Evolutionary conservation across 2,797 vertebrate species (phyloP).

Genomic region (Enteromius unitaeniatus): DNA sequence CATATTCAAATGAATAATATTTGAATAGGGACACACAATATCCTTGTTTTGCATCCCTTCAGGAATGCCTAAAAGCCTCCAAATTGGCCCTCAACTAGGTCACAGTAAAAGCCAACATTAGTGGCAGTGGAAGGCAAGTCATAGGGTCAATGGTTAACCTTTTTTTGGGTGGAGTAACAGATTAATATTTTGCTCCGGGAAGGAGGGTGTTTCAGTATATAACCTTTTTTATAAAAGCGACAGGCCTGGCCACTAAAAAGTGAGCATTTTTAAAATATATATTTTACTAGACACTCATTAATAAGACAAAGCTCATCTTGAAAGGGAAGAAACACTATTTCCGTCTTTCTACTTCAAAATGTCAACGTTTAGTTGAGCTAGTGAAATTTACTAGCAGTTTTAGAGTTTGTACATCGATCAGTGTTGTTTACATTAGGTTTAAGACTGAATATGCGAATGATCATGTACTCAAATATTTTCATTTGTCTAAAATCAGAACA

Average conservation of each 20-base stretch:
- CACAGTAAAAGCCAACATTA: background rate
- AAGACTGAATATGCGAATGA: background rate
- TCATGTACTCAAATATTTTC: background rate
- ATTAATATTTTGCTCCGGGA: background rate
- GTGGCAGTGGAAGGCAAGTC: background rate
- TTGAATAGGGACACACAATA: conserved; percentile 51
- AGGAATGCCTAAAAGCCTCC: background rate
- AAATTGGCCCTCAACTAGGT: conserved; percentile 13
- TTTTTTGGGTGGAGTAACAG: conserved; percentile 16
- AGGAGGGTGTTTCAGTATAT: background rate
- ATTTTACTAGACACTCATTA: background rate
- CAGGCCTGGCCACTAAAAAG: background rate
- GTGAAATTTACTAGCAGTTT: background rate
- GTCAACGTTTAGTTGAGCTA: background rate
- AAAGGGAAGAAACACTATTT: background rate
- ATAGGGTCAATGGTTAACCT: background rate
- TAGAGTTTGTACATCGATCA: background rate
- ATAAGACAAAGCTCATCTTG: background rate
- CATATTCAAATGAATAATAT: conserved; percentile 32
- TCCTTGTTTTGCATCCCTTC: conserved; percentile 53
- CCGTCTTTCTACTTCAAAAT: background rate
- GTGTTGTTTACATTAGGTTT: background rate
- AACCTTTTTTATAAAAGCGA: background rate
- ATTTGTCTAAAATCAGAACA: background rate
- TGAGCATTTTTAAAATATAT: background rate